Conservation (phyloP, 1,140 invertebrate species). For the Drosophila pachea region DNA sequence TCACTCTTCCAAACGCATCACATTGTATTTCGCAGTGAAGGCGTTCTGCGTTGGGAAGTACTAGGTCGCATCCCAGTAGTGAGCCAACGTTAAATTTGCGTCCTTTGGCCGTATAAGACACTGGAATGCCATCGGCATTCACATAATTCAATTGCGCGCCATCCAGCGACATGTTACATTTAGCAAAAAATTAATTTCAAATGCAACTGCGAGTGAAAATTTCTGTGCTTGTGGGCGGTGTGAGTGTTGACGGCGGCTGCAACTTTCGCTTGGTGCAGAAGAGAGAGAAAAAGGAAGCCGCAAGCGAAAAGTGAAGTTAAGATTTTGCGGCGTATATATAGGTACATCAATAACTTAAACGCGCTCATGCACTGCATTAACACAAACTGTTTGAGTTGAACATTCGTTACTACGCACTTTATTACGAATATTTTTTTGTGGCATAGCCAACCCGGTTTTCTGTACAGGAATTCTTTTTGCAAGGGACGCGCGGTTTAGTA, state of each 20-base stretch:
- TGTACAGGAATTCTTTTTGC: constrained; percentile 72
- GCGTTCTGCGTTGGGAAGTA: constrained; percentile 52
- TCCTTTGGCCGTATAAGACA: constrained; percentile 56
- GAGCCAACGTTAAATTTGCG: constrained; percentile 67
- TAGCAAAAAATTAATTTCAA: constrained; percentile 20
- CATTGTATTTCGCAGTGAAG: constrained; percentile 69
- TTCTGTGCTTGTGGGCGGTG: constrained; percentile 30
- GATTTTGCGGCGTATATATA: not conserved
- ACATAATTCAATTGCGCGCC: constrained; percentile 64
- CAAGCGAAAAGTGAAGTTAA: constrained; percentile 19
- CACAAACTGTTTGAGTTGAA: constrained; percentile 4
- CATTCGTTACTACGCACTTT: constrained; percentile 3
- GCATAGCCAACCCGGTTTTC: constrained; percentile 45
- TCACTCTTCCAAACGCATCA: constrained; percentile 73
- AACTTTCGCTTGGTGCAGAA: constrained; percentile 40
- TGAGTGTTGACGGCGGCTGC: constrained; percentile 29
- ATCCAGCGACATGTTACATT: constrained; percentile 62
- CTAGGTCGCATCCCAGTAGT: constrained; percentile 56
- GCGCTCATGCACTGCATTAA: too few species aligned
- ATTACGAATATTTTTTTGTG: constrained; percentile 24
- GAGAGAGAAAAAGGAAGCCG: constrained; percentile 26
- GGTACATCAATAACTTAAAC: not conserved
- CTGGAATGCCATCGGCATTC: constrained; percentile 43
- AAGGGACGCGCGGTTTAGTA: constrained; percentile 61
- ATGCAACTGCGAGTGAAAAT: constrained; percentile 41